Conservation (phyloP, 2,113 vertebrate species). For the Charadrius vociferus region DNA sequence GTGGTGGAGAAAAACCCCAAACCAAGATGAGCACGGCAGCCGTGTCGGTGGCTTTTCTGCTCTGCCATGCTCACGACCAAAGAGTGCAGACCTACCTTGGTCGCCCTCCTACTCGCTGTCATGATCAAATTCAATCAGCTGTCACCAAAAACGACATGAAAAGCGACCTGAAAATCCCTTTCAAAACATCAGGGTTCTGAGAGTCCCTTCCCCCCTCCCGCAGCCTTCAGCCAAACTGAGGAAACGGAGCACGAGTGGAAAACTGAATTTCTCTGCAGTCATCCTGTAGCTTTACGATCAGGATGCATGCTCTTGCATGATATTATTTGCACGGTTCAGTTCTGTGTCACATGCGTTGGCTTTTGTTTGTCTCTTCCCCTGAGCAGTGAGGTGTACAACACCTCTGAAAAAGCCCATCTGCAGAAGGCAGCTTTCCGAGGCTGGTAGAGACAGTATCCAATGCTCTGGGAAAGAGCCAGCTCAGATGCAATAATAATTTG, state of each 20-base stretch:
- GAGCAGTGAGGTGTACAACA: neutral
- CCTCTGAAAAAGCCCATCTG: slow-evolving; percentile 48
- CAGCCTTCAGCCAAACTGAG: neutral
- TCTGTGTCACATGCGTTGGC: neutral
- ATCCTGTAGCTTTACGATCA: neutral
- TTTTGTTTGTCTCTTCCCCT: slow-evolving; percentile 32
- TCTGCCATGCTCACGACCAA: neutral
- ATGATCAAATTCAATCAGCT: neutral
- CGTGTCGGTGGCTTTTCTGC: neutral
- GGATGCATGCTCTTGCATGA: neutral
- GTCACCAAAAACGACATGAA: neutral
- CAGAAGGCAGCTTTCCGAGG: neutral
- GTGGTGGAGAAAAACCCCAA: neutral
- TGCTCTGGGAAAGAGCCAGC: slow-evolving; percentile 42
- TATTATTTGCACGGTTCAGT: neutral
- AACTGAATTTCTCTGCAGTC: neutral
- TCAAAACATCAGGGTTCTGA: neutral
- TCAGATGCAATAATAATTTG: slow-evolving; percentile 17
- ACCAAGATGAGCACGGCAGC: neutral
- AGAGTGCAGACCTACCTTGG: neutral
- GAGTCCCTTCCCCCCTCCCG: neutral
- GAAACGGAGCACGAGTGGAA: neutral
- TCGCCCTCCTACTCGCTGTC: neutral
- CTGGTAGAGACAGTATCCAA: neutral
- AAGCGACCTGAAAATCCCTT: neutral